Conservation (phyloP, 2,797 vertebrate species). For the Helicolenus hilgendorfi region DNA sequence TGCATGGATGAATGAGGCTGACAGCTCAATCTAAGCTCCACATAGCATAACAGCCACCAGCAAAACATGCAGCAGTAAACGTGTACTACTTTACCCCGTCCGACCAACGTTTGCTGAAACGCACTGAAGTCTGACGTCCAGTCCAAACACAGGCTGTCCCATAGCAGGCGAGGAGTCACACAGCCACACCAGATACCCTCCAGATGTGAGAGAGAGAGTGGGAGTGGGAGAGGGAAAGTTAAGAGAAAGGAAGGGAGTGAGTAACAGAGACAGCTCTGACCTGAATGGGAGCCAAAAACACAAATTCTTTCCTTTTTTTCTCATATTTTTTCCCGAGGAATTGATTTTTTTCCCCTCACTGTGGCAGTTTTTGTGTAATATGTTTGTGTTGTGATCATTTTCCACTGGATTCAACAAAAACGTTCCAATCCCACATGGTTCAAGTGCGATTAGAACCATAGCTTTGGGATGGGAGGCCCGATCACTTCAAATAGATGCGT, state of each 20-base stretch:
- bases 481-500: conserved; percentile 7
- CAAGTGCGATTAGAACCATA: conserved; percentile 1
- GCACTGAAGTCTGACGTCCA: conserved; percentile 71
- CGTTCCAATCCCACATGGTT: conserved; percentile 4
- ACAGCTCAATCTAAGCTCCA: conserved; percentile 8
- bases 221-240: conserved; percentile 69
- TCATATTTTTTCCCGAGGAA: conserved; percentile 22
- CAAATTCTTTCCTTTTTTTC: conserved; percentile 84
- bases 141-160: conserved; percentile 82
- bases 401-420: conserved; percentile 23
- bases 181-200: conserved; percentile 90
- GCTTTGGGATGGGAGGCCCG: background rate
- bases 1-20: conserved; percentile 50
- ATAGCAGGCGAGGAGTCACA: conserved; percentile 88
- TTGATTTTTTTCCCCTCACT: background rate
- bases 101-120: conserved; percentile 53
- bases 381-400: conserved; percentile 4
- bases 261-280: conserved; percentile 68
- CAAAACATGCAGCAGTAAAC: conserved; percentile 46
- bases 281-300: conserved; percentile 78
- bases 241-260: conserved; percentile 67
- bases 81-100: conserved; percentile 69
- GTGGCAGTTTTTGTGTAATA: conserved; percentile 58
- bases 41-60: conserved; percentile 15
- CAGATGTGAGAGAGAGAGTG: conserved; percentile 90